Conservation (phyloP, 2,797 vertebrate genomes). For the Spea hammondii region DNA sequence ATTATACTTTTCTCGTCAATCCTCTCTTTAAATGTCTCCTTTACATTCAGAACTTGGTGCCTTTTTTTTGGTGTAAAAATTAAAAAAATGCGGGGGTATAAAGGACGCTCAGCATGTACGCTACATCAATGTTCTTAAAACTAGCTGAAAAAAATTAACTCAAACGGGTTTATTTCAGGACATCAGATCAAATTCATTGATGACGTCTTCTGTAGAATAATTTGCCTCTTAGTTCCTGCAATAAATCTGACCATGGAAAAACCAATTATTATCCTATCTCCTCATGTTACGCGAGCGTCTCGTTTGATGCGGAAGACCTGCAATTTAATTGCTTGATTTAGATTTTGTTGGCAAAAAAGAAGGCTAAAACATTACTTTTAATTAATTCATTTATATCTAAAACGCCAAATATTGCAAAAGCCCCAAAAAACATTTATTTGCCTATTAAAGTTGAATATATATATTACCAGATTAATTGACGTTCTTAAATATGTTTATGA, state of each 20-base stretch:
- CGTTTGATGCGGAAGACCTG: constrained; percentile 69
- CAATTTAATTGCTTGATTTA: constrained; percentile 71
- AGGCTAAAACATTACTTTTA: constrained; percentile 67
- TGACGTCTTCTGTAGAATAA: constrained; percentile 58
- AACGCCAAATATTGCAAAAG: constrained; percentile 40
- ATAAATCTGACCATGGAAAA: constrained; percentile 62
- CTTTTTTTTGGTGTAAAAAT: neutral
- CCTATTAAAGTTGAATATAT: constrained; percentile 71
- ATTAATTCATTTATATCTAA: constrained; percentile 47
- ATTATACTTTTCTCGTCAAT: neutral
- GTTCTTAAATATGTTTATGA: constrained; percentile 65
- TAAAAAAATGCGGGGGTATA: neutral
- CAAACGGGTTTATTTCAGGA: constrained; percentile 27
- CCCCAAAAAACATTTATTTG: constrained; percentile 74
- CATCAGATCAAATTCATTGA: constrained; percentile 62
- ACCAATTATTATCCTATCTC: constrained; percentile 61
- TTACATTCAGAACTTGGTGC: constrained; percentile 1
- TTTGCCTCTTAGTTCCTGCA: constrained; percentile 58
- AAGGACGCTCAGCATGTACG: neutral
- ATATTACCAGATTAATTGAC: constrained; percentile 70
- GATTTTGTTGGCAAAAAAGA: constrained; percentile 66
- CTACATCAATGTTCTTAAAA: neutral
- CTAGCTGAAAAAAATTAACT: neutral
- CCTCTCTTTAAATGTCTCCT: constrained; percentile 2
- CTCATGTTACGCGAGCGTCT: constrained; percentile 34